Percentiles rank a stretch among this genome's conserved stretches.
Conservation (phyloP, 2,888 invertebrate species). For the Cremastinae sp. region DNA sequence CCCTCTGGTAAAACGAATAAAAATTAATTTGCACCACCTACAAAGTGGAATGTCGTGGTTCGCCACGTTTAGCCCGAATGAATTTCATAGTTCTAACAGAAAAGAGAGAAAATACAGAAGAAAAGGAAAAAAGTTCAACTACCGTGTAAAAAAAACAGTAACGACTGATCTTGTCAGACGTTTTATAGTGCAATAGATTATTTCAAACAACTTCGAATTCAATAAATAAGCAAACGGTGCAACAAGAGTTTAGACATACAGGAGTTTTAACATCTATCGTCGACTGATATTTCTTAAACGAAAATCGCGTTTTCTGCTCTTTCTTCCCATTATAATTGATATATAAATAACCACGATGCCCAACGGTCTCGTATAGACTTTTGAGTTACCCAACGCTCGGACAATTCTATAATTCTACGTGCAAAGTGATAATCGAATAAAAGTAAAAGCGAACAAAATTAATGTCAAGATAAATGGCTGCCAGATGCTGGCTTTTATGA, state of each 20-base stretch:
- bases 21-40: conserved; percentile 77
- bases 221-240: conserved; percentile 79
- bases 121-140: conserved; percentile 68
- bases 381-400: conserved; percentile 57
- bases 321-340: conserved; percentile 45
- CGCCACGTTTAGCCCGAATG: conserved; percentile 71
- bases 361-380: conserved; percentile 57
- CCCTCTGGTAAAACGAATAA: conserved; percentile 72
- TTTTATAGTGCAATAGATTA: conserved; percentile 73
- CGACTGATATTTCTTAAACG: conserved; percentile 49
- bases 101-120: conserved; percentile 66
- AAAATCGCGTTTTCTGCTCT: conserved; percentile 46
- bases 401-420: conserved; percentile 33
- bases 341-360: conserved; percentile 56
- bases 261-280: conserved; percentile 59
- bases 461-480: conserved; percentile 59
- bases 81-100: conserved; percentile 69
- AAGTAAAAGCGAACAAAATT: conserved; percentile 11
- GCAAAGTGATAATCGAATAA: conserved; percentile 28
- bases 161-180: conserved; percentile 65
- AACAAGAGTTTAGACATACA: conserved; percentile 74
- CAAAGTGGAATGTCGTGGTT: conserved; percentile 78
- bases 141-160: conserved; percentile 69
- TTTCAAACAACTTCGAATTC: conserved; percentile 69
- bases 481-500: conserved; percentile 52